phyloP scores from a whole-genome alignment of 2,797 vertebrate genomes.

The Meda fulgida region DNA sequence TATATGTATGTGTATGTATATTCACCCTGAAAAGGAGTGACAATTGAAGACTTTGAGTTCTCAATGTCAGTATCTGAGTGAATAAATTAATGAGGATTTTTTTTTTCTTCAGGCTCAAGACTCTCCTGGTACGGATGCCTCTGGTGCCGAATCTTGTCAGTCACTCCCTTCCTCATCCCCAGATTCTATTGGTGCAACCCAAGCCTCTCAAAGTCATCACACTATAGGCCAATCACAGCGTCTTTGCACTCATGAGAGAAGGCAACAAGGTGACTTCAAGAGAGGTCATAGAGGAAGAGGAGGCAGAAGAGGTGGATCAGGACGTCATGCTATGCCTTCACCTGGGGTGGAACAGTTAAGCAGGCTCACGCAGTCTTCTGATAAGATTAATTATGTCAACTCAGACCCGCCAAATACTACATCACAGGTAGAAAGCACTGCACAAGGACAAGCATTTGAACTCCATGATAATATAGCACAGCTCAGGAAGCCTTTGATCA shows the following conservation, averaged over 20 bases:
- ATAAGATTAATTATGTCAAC: slow-evolving; percentile 22
- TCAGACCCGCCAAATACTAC: slow-evolving; percentile 14
- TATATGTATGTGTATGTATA: too few species aligned
- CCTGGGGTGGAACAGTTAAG: slow-evolving; percentile 65
- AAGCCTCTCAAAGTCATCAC: slow-evolving; percentile 41
- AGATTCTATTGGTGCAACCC: slow-evolving; percentile 24
- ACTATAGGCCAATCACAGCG: slow-evolving; percentile 48
- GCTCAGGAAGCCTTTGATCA: not conserved
- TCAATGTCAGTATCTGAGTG: not conserved
- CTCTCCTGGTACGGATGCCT: not conserved
- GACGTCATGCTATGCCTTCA: slow-evolving; percentile 40
- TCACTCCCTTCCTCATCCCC: slow-evolving; percentile 30
- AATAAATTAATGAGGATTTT: not conserved
- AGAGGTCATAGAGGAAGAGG: slow-evolving; percentile 67
- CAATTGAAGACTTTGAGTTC: not conserved
- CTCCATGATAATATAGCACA: slow-evolving; percentile 41
- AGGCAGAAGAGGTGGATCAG: slow-evolving; percentile 59
- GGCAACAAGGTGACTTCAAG: slow-evolving; percentile 61
- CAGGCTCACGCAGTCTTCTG: slow-evolving; percentile 68
- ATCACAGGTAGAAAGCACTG: slow-evolving; percentile 43
- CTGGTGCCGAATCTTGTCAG: slow-evolving; percentile 19
- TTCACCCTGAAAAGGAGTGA: not conserved
- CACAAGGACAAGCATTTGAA: slow-evolving; percentile 38
- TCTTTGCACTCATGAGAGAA: slow-evolving; percentile 57
- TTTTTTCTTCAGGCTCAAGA: slow-evolving; percentile 44